Evolutionary conservation across 2,888 invertebrate species (phyloP).

Genomic region (Syrista parreyssii): DNA sequence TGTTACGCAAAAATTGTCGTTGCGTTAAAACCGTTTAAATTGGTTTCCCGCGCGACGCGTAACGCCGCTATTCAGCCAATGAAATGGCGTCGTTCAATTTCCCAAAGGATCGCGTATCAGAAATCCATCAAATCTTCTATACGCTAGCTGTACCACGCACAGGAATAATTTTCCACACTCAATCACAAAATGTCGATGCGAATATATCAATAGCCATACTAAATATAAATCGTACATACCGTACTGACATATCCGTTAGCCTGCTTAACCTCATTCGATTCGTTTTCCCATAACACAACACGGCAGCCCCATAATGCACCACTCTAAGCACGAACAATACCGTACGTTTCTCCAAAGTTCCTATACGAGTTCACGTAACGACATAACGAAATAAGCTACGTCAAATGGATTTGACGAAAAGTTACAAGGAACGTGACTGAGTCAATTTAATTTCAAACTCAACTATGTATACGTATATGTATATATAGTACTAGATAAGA

Average conservation of each 20-base stretch:
- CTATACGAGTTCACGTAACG: neutral
- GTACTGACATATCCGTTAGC: neutral
- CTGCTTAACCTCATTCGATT: neutral
- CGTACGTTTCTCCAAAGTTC: neutral
- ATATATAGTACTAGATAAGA: neutral
- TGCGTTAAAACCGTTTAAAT: neutral
- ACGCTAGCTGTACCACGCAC: neutral
- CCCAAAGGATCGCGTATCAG: neutral
- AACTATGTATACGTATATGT: neutral
- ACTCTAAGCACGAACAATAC: neutral
- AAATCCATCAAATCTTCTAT: neutral
- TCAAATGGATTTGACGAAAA: neutral
- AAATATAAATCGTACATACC: neutral
- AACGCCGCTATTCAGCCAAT: no score
- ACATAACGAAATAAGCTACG: neutral
- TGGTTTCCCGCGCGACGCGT: no score
- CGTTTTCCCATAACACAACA: neutral
- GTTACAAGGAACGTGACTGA: neutral
- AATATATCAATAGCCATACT: neutral
- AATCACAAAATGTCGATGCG: neutral
- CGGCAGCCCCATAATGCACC: neutral
- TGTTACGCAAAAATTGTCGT: no score
- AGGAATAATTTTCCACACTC: neutral
- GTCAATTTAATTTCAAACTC: neutral
- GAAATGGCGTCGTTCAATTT: no score